Conservation (phyloP, 2,888 invertebrate species). For the Agonopterix arenella region DNA sequence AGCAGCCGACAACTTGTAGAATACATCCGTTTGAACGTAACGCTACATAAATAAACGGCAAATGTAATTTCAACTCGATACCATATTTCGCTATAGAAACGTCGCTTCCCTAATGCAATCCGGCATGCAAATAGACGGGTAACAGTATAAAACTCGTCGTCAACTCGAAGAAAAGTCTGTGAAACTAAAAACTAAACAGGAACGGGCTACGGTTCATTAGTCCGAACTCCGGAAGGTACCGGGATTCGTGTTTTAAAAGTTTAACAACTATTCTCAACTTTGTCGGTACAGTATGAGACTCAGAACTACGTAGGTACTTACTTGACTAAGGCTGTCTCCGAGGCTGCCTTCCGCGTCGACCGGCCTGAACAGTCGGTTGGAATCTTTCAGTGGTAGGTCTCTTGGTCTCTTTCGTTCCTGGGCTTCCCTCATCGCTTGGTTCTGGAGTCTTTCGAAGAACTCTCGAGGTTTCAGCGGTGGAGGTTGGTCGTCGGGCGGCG, state of each 20-base stretch:
- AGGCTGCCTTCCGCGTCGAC: conserved; percentile 64
- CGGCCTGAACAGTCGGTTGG: conserved; percentile 49
- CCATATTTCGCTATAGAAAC: conserved; percentile 23
- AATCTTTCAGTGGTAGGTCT: conserved; percentile 42
- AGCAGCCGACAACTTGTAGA: conserved; percentile 22
- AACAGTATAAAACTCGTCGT: conserved; percentile 25
- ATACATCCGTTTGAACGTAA: conserved; percentile 22
- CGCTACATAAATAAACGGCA: conserved; percentile 27
- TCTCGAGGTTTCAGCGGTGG: conserved; percentile 76
- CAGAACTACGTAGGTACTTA: conserved; percentile 22
- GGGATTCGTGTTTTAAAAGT: conserved; percentile 32
- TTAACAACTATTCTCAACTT: conserved; percentile 17
- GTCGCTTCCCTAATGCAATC: conserved; percentile 31
- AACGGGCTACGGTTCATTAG: conserved; percentile 50
- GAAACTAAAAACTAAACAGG: conserved; percentile 42
- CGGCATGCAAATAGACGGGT: conserved; percentile 39
- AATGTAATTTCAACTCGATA: conserved; percentile 34
- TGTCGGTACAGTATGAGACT: background rate
- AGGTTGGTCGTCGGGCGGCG: conserved; percentile 64
- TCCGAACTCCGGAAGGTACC: conserved; percentile 22
- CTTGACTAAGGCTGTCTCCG: conserved; percentile 72
- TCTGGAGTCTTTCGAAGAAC: conserved; percentile 69
- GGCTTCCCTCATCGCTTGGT: conserved; percentile 66
- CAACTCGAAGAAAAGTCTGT: conserved; percentile 34
- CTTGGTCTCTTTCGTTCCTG: conserved; percentile 52